Base-by-base conservation (phyloP, 2,888 invertebrate species). In the Parelbella ahira region DNA sequence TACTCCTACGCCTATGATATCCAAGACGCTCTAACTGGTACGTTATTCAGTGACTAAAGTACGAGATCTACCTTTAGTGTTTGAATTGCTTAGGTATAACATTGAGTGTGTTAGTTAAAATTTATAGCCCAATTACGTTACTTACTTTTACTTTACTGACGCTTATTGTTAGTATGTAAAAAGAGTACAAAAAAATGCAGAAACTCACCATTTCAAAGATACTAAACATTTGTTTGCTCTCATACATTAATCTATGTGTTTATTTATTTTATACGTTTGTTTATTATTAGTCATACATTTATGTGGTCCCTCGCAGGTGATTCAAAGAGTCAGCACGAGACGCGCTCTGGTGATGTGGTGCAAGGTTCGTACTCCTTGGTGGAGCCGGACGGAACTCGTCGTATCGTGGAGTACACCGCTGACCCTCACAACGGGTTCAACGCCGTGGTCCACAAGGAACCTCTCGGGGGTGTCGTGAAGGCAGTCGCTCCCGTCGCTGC, bases 1-100 rank as follows among this genome's bases (percentile, higher is more conserved):
- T 92, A 92, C 62, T 90, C 90, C 13, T 92, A 90, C 69, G 91
- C 91, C 21, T 92, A 92, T 63, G 91, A 91, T 54, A 91, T 92
- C 48, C 90, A 92, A 61, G 92, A 92, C 66, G 88, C 89, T 33
- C 59, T 92, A 11, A 92, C 92, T 50, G 92, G 92, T 64, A 77
- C 89, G 67, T 87, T 13, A 3, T 13, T 13, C 6, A 12, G 7
- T 1, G n/a, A n/a, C n/a, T n/a, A n/a, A n/a, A n/a, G n/a, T n/a
- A n/a, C n/a, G n/a, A n/a, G n/a, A n/a, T n/a, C n/a, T n/a, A n/a
- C n/a, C n/a, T n/a, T n/a, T n/a, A n/a, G n/a, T n/a, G n/a, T n/a
- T n/a, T n/a, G n/a, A n/a, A n/a, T n/a, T n/a, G n/a, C n/a, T n/a
- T n/a, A n/a, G n/a, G n/a, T n/a, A n/a, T n/a, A n/a, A n/a, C n/a